Base-by-base conservation (phyloP, 1,140 invertebrate species). In the Bombus polaris region DNA sequence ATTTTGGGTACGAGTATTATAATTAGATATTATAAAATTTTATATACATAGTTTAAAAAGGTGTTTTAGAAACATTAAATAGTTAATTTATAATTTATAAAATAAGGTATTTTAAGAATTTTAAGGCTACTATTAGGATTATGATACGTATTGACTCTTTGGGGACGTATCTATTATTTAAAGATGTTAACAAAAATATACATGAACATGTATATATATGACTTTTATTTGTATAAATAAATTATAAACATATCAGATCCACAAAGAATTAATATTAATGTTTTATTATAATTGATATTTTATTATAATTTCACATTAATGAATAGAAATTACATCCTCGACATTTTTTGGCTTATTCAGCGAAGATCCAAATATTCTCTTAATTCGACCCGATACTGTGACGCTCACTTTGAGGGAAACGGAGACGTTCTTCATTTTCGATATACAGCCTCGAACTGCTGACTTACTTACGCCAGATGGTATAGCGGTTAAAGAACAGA, bases 341-440 rank as follows among this genome's bases (percentile, higher is more conserved):
- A 59, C 35, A 65, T 3, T 32, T 57, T 15, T 47, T 53, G n/a
- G 13, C 12, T 28, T 47, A 71, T 80, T 76, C 57, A 93, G 91
- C 15, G 47, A 79, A 28, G 90, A 93, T 71, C 88, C 89, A 4
- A 81, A 79, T 35, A 68, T 91, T 15, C 87, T 83, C 88, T 87
- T 73, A 8, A 92, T 90, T 35, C 95, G 93, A 62, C 95, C 96
- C 15, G 91, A 95, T 39, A 95, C 95, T 87, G 96, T 97, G 66
- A 96, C 95, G 78, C 93, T 97, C 10, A 94, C 95, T 2, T 92
- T 98, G 1, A 96, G 94, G 72, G 97, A 97, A 94, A 97, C 97
- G 0, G 95, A 96, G 59, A 97, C 97, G 0, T 91, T 95, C 42
- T 96, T 97, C 74, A 88, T 97, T 4, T 97, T 97, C 84, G 97